Percentiles rank a stretch among this genome's conserved stretches.
Evolutionary conservation across 1,140 invertebrate genomes (phyloP).

Genomic region (Drosophila auraria): DNA sequence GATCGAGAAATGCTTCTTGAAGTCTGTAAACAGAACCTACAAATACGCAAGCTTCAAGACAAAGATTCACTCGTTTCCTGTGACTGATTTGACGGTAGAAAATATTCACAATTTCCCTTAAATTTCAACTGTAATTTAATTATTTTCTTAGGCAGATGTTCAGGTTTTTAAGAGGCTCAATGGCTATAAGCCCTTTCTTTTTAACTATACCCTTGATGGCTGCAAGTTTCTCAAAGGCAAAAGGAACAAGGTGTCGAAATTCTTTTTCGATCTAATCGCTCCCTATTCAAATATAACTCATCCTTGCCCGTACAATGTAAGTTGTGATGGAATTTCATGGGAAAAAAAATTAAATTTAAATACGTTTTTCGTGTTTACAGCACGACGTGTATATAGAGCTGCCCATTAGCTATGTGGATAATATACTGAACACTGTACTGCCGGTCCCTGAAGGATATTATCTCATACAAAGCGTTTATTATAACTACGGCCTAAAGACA

Average conservation of each 20-base stretch:
- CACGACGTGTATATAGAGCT: background rate
- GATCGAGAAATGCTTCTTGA: constrained; percentile 1
- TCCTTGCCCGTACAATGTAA: background rate
- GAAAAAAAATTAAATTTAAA: too few relatives aligned
- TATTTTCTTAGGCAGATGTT: background rate
- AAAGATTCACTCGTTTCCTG: background rate
- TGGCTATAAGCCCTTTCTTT: constrained; percentile 1
- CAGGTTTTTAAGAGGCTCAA: constrained; percentile 1
- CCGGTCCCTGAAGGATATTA: constrained; percentile 4
- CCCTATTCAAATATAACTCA: background rate
- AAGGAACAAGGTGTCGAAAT: constrained; percentile 3
- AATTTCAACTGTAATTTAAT: too few relatives aligned
- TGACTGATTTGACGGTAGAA: background rate
- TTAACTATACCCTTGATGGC: background rate
- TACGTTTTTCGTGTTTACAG: background rate
- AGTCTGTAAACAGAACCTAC: background rate
- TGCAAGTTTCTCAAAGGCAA: constrained; percentile 4
- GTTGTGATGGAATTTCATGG: background rate
- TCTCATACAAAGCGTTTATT: constrained; percentile 2
- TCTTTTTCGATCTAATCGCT: background rate
- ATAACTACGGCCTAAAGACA: background rate
- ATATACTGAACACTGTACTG: background rate
- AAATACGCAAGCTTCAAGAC: constrained; percentile 1
- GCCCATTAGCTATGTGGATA: background rate
- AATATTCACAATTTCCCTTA: background rate